Evolutionary conservation across 2,888 invertebrate species (phyloP).

Genomic region (Eucera pruinosa): DNA sequence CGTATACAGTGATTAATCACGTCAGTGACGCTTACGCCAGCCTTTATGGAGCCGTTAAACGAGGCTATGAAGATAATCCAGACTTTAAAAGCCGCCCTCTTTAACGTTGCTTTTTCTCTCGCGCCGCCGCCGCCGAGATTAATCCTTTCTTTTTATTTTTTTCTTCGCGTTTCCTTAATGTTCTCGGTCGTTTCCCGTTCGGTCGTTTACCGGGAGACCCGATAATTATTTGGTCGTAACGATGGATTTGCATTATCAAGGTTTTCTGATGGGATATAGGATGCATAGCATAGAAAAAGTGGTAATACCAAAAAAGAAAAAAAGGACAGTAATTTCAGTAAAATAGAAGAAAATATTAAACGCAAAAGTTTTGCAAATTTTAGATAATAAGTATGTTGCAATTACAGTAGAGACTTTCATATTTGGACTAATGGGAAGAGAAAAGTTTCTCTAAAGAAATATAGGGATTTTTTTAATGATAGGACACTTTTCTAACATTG

Average conservation of each 20-base stretch:
- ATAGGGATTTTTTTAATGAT: too few relatives aligned
- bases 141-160: slow-evolving; percentile 16
- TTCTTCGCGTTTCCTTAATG: neutral
- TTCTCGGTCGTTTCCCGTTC: neutral
- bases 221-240: neutral
- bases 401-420: too few relatives aligned
- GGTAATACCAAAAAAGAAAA: too few relatives aligned
- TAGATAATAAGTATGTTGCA: too few relatives aligned
- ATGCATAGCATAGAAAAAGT: too few relatives aligned
- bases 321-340: too few relatives aligned
- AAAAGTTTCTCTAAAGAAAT: too few relatives aligned
- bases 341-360: too few relatives aligned
- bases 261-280: neutral
- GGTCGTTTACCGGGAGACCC: slow-evolving; percentile 3
- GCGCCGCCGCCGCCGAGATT: slow-evolving; percentile 35
- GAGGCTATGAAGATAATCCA: slow-evolving; percentile 53
- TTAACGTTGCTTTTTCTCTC: slow-evolving; percentile 19
- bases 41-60: slow-evolving; percentile 62
- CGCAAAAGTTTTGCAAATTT: too few relatives aligned
- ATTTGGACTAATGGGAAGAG: too few relatives aligned
- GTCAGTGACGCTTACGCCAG: slow-evolving; percentile 47
- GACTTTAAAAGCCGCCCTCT: slow-evolving; percentile 50
- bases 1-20: slow-evolving; percentile 66
- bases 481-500: too few relatives aligned
- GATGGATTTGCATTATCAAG: slow-evolving; percentile 42